Percentiles rank a stretch among this genome's conserved stretches.
phyloP scores from a whole-genome alignment of 2,797 vertebrate genomes.

The Rousettus madagascariensis region DNA sequence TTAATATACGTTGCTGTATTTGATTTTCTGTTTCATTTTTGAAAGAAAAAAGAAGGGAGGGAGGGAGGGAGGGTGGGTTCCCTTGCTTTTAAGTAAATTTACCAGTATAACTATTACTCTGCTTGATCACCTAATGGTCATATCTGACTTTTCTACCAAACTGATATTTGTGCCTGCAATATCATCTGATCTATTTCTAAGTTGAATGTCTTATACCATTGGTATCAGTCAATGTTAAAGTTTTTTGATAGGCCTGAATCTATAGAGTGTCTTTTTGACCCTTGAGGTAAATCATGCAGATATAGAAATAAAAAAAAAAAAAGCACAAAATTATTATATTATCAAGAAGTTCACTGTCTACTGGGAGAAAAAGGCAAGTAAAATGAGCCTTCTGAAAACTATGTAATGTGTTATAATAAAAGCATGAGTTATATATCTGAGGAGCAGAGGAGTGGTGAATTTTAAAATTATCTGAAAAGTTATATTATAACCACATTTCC shows the following conservation, averaged over 20 bases:
- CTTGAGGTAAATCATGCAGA: background rate
- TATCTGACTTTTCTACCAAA: background rate
- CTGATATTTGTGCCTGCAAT: background rate
- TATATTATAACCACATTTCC: background rate
- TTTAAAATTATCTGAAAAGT: background rate
- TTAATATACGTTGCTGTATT: constrained; percentile 21
- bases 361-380: background rate
- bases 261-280: background rate
- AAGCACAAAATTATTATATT: background rate
- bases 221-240: background rate
- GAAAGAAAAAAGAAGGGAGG: background rate
- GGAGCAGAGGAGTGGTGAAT: background rate
- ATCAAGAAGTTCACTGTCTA: background rate
- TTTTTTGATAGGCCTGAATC: background rate
- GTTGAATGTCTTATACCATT: background rate
- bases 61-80: background rate
- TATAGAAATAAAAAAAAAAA: background rate
- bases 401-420: background rate
- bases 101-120: background rate
- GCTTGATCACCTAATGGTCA: background rate
- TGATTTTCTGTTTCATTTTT: constrained; percentile 39
- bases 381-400: background rate
- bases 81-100: background rate
- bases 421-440: background rate
- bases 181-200: background rate